Evolutionary conservation across 2,888 invertebrate genomes (phyloP), one percentile per base, ranked within the genome.

Genomic region (Melanotus villosus): DNA sequence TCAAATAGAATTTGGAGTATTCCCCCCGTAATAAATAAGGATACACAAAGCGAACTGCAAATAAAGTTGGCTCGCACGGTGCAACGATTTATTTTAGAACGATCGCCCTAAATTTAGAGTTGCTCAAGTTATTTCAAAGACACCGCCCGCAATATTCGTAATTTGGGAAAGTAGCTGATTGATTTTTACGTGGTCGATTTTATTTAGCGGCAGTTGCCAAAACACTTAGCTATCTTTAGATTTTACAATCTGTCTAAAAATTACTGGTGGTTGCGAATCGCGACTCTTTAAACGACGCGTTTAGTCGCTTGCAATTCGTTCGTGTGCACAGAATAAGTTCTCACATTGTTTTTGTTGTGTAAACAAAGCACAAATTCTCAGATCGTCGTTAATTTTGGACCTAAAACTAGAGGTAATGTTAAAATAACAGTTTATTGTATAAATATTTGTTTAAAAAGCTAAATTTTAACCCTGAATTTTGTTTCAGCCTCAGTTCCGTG

Each of bases 401-500:
- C n/a, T n/a, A n/a, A n/a, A n/a, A n/a, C n/a, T n/a, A n/a, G n/a
- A n/a, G n/a, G n/a, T n/a, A n/a, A n/a, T n/a, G n/a, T n/a, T n/a
- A n/a, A n/a, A n/a, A n/a, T n/a, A n/a, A n/a, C n/a, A n/a, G n/a
- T n/a, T n/a, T n/a, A n/a, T n/a, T n/a, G n/a, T n/a, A n/a, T n/a
- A n/a, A n/a, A n/a, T n/a, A n/a, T n/a, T n/a, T n/a, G n/a, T n/a
- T n/a, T n/a, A n/a, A n/a, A n/a, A n/a, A n/a, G n/a, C n/a, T n/a
- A n/a, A n/a, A n/a, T n/a, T n/a, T n/a, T n/a, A n/a, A n/a, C n/a
- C n/a, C n/a, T n/a, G n/a, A n/a, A n/a, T n/a, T 60, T 68, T 72
- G 18, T 68, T 76, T 30, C 65, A 81, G 81, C 68, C 75, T 78
- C 63, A 78, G 77, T 71, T 77, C 78, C 34, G 77, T 80, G 58